These are phyloP conservation scores for Sipha maydis DNA, from an alignment of 2,888 invertebrate genomes.

Conservation along the genomic window DNA sequence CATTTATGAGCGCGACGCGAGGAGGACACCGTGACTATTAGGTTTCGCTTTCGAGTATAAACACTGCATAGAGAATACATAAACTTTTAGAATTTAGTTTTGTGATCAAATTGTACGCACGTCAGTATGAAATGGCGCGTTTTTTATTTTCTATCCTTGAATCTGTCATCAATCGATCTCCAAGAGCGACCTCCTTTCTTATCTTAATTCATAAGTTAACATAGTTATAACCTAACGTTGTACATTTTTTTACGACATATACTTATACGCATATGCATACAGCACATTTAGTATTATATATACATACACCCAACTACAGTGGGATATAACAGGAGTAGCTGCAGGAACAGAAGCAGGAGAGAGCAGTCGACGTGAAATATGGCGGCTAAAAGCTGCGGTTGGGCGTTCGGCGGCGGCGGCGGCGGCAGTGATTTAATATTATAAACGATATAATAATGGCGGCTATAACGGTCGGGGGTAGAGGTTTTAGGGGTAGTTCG, in stretches of 20 bases:
- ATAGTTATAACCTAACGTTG: too few species aligned
- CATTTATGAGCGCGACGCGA: too few species aligned
- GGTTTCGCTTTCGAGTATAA: too few species aligned
- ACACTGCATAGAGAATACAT: too few species aligned
- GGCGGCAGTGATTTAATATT: conserved; percentile 59
- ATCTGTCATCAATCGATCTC: background rate
- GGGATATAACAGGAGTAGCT: background rate
- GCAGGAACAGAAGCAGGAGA: background rate
- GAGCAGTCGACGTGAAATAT: conserved; percentile 56
- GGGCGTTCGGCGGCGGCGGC: conserved; percentile 46
- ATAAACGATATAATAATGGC: conserved; percentile 61
- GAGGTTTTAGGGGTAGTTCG: conserved; percentile 51
- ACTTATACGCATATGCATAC: background rate
- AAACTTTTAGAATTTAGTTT: background rate
- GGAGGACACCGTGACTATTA: too few species aligned
- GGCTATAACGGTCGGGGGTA: conserved; percentile 35
- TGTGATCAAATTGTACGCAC: background rate
- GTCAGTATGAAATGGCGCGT: background rate
- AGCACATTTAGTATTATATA: background rate
- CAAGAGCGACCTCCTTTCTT: background rate
- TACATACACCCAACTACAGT: background rate
- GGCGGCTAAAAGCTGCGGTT: conserved; percentile 61
- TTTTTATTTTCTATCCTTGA: too few species aligned
- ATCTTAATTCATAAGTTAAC: background rate
- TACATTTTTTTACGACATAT: background rate